Conservation (phyloP, 2,888 invertebrate genomes). For the Masnerella sp. region DNA sequence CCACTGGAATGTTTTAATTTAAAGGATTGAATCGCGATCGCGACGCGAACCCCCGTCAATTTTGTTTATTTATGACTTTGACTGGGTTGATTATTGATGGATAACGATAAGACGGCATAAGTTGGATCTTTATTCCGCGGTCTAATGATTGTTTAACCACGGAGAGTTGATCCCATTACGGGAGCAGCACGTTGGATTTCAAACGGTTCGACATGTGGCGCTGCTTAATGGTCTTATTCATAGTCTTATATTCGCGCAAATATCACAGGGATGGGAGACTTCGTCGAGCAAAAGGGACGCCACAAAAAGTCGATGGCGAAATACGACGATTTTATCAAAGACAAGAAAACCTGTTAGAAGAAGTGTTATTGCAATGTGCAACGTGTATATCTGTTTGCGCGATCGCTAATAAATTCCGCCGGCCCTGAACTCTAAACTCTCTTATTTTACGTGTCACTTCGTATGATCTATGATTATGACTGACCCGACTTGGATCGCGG, state of each 20-base stretch:
- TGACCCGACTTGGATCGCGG: constrained; percentile 45
- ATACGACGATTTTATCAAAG: constrained; percentile 73
- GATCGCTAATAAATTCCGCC: constrained; percentile 74
- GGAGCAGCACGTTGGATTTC: constrained; percentile 40
- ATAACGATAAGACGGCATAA: constrained; percentile 24
- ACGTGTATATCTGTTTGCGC: constrained; percentile 70
- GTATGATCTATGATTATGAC: constrained; percentile 60
- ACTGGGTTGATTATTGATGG: constrained; percentile 20
- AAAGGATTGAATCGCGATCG: constrained; percentile 16
- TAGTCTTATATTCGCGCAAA: constrained; percentile 64
- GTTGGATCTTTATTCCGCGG: constrained; percentile 21
- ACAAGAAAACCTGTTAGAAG: constrained; percentile 73
- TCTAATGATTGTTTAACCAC: constrained; percentile 39
- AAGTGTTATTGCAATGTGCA: constrained; percentile 73
- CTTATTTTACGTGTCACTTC: constrained; percentile 57
- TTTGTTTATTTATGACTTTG: constrained; percentile 15
- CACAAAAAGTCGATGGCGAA: constrained; percentile 68
- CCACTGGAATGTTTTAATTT: constrained; percentile 29
- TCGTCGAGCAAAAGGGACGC: constrained; percentile 66
- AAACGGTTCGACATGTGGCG: constrained; percentile 49
- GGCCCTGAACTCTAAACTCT: constrained; percentile 64
- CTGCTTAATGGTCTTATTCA: constrained; percentile 62
- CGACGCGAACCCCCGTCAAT: constrained; percentile 8
- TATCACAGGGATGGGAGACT: constrained; percentile 46
- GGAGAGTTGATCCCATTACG: constrained; percentile 38